phyloP scores from a whole-genome alignment of 2,888 invertebrate species.

The Perdita meconis region DNA sequence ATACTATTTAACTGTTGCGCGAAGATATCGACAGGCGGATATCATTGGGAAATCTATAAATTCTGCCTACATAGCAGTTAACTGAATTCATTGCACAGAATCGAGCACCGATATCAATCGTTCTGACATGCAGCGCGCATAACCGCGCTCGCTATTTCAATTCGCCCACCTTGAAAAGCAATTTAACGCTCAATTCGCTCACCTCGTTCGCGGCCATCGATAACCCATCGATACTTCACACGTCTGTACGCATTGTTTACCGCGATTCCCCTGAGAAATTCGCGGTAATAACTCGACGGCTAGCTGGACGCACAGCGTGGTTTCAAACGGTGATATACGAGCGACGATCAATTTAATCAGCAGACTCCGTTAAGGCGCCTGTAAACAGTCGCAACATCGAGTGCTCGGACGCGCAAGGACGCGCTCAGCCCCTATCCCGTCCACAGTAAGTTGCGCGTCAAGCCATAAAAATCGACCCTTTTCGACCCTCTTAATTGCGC shows the following conservation, averaged over 20 bases:
- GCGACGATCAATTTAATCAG: constrained; percentile 14
- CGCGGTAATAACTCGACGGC: constrained; percentile 12
- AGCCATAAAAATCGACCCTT: too few relatives aligned
- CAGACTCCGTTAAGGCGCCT: constrained; percentile 19
- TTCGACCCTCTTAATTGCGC: too few relatives aligned
- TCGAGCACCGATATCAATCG: constrained; percentile 2
- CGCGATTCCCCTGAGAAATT: constrained; percentile 32
- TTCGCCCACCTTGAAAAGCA: constrained; percentile 10
- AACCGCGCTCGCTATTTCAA: background rate
- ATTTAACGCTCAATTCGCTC: constrained; percentile 27
- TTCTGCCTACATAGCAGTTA: background rate
- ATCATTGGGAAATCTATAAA: background rate
- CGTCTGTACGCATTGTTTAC: constrained; percentile 9
- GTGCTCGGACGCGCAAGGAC: too few relatives aligned
- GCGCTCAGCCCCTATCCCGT: too few relatives aligned
- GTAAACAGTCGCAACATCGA: too few relatives aligned
- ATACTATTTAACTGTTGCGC: background rate
- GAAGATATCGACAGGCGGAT: background rate
- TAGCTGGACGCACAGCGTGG: background rate
- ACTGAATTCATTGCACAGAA: background rate
- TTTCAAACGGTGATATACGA: constrained; percentile 37
- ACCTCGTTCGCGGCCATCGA: background rate
- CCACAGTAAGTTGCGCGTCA: too few relatives aligned
- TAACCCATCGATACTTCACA: background rate
- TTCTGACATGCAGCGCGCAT: constrained; percentile 1